Percentiles rank a stretch among this genome's conserved stretches.
Evolutionary conservation across 2,888 invertebrate species (phyloP).

Genomic region (Catonia carolina): DNA sequence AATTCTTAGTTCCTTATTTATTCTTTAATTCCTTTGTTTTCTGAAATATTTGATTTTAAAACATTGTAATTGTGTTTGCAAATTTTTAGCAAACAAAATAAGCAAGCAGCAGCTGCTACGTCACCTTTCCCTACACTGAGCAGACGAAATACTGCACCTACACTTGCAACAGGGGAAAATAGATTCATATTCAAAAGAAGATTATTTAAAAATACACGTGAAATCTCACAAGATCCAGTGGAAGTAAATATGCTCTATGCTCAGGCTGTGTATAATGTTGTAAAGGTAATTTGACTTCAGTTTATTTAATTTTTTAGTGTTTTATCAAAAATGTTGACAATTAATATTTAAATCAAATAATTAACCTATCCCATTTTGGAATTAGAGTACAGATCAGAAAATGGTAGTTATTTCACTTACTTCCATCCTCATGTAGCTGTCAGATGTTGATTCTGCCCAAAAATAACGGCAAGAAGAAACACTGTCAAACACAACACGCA

Average conservation of each 20-base stretch:
- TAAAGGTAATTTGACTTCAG: slow-evolving; percentile 61
- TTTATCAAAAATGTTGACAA: background rate
- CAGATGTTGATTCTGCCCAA: no score
- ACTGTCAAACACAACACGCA: no score
- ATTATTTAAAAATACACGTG: slow-evolving; percentile 78
- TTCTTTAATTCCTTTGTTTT: no score
- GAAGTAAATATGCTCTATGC: slow-evolving; percentile 91
- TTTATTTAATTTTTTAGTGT: background rate
- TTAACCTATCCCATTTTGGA: background rate
- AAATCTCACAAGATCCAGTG: slow-evolving; percentile 89
- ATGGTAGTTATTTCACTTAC: no score
- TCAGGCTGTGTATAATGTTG: slow-evolving; percentile 91
- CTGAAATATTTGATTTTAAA: no score
- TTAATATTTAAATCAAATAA: background rate
- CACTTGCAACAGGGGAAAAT: slow-evolving; percentile 78
- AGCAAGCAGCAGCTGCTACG: slow-evolving; percentile 45
- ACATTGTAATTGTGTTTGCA: no score
- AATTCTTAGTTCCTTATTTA: no score
- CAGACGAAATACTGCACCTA: slow-evolving; percentile 55
- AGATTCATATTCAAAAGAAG: slow-evolving; percentile 87
- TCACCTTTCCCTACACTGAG: slow-evolving; percentile 49
- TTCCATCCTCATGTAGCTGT: no score
- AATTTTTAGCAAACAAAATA: slow-evolving; percentile 51
- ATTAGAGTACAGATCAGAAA: background rate
- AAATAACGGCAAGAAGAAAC: no score